Evolutionary conservation across 2,797 vertebrate genomes (phyloP), one percentile per base, ranked within the genome.

Genomic region (Gobionotothen gibberifrons): DNA sequence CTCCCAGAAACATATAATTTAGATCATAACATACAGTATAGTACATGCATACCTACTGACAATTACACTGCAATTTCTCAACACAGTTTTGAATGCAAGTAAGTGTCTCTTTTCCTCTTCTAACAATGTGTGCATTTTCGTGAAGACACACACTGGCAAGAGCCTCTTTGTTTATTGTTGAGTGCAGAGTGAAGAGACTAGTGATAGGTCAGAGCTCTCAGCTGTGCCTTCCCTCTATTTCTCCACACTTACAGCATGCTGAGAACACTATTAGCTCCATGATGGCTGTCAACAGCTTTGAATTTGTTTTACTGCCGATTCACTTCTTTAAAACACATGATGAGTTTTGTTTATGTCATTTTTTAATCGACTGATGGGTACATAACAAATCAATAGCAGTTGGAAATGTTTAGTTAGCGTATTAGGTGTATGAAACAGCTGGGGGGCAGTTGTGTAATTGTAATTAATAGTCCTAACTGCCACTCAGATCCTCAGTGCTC

Each of bases 121-220:
- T 69, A 61, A 71, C 69, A 82, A 65, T 81, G 77, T 82, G 68
- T 87, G 70, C 53, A 19, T 84, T 87, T 90, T 71, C 15, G 2
- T 55, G 68, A 74, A 79, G 67, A 26, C 76, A 15, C 73, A 63
- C 81, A 48, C 72, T 69, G 70, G 48, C 69, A 73, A 39, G 76
- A 85, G 74, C 59, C 75, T 77, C 72, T 88, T 88, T 93, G 89
- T 92, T 89, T 86, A 91, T 92, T 93, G 92, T 92, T 85, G 74
- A 74, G 52, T 65, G 79, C 68, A 66, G 61, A 86, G 82, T 69
- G 54, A 44, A 79, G 71, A 68, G 72, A 62, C 43, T 70, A 73
- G 65, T 64, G 58, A 74, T 72, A 73, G 85, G 75, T 74, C 70
- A 3, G 48, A 69, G 69, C 65, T 44, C 72, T 75, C 72, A 76